Conservation (phyloP, 2,888 invertebrate species). For the Xestia sexstrigata region DNA sequence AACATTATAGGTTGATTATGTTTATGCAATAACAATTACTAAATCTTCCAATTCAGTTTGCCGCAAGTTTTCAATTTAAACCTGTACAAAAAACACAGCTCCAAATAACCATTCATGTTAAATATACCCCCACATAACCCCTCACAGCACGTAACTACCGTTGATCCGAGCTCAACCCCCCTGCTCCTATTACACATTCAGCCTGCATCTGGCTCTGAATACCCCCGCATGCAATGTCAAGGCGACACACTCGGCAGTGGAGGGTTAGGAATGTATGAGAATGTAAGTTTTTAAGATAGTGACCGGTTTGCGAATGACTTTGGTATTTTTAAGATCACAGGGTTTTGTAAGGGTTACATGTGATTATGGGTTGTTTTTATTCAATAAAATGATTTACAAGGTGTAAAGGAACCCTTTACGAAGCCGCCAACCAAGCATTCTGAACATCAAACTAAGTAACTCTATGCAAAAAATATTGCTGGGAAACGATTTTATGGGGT, state of each 20-base stretch:
- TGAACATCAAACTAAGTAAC: too few species aligned
- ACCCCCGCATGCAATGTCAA: constrained; percentile 60
- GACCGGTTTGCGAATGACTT: constrained; percentile 1
- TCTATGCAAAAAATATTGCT: too few species aligned
- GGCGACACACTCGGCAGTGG: constrained; percentile 33
- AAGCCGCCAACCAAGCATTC: too few species aligned
- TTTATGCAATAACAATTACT: not conserved
- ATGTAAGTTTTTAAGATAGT: constrained; percentile 15
- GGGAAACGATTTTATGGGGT: too few species aligned
- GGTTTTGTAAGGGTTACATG: not conserved
- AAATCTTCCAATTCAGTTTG: not conserved
- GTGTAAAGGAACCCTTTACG: too few species aligned
- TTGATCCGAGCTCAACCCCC: constrained; percentile 44
- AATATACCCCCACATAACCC: constrained; percentile 24
- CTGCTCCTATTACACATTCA: constrained; percentile 56
- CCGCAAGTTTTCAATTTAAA: not conserved
- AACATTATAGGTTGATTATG: too few species aligned
- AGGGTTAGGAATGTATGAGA: constrained; percentile 18
- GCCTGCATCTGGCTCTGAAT: constrained; percentile 46
- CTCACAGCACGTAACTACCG: constrained; percentile 35
- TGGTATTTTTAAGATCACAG: not conserved
- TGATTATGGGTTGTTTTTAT: not conserved
- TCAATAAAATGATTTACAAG: not conserved
- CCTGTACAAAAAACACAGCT: not conserved
- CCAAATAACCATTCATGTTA: constrained; percentile 23